Conservation (phyloP, 1,140 invertebrate genomes). For the Pseudomyrmex sp. region DNA sequence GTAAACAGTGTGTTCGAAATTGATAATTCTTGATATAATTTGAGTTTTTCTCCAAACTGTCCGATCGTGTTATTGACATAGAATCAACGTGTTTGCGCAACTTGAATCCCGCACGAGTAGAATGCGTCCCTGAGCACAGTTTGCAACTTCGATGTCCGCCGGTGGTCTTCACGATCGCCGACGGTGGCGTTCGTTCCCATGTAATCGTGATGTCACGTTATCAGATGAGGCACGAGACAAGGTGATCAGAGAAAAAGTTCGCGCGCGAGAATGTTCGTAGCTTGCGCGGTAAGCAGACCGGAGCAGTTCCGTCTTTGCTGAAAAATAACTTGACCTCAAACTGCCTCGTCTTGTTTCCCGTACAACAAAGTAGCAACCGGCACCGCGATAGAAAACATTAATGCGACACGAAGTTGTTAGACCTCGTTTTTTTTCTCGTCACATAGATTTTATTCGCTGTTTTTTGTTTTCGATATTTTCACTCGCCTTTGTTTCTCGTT, state of each 20-base stretch:
- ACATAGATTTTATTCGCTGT: slow-evolving; percentile 6
- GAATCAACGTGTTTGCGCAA: not conserved
- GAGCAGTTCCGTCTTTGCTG: slow-evolving; percentile 45
- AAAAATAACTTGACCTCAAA: slow-evolving; percentile 76
- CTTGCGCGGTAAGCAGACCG: slow-evolving; percentile 72
- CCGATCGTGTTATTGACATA: slow-evolving; percentile 13
- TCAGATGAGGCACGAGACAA: slow-evolving; percentile 72
- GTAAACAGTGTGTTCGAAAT: too few relatives aligned
- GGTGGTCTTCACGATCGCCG: slow-evolving; percentile 70
- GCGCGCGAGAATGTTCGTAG: slow-evolving; percentile 73
- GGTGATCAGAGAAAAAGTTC: slow-evolving; percentile 65
- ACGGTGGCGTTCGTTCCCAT: slow-evolving; percentile 75
- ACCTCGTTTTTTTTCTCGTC: slow-evolving; percentile 42
- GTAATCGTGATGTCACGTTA: slow-evolving; percentile 80
- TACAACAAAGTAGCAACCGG: slow-evolving; percentile 54
- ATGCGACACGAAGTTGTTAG: slow-evolving; percentile 32
- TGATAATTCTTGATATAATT: not conserved
- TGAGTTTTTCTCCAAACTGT: slow-evolving; percentile 3
- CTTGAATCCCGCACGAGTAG: not conserved
- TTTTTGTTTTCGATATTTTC: too few relatives aligned
- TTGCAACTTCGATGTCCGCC: slow-evolving; percentile 50
- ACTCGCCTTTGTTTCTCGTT: not conserved
- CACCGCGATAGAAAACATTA: slow-evolving; percentile 51
- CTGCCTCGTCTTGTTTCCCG: slow-evolving; percentile 70
- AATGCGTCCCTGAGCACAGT: slow-evolving; percentile 58